phyloP scores from a whole-genome alignment of 2,797 vertebrate genomes.

The Lepidocolaptes lacrymiger region DNA sequence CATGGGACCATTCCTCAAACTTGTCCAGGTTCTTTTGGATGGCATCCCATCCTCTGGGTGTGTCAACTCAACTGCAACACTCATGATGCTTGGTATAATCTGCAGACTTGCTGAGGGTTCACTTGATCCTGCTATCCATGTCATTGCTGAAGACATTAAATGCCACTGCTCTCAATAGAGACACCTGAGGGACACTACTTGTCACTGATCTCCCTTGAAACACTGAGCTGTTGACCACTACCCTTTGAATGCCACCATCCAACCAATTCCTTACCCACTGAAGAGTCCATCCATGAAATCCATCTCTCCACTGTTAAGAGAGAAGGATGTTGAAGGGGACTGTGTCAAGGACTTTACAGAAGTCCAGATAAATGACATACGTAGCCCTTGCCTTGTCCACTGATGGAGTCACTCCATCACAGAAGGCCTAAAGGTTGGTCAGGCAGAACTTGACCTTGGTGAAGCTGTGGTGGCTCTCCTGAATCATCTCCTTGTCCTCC shows the following conservation, averaged over 20 bases:
- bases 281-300: background rate
- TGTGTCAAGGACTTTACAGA: background rate
- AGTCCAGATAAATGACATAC: background rate
- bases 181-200: background rate
- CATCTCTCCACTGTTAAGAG: background rate
- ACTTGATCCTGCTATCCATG: background rate
- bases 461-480: background rate
- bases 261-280: background rate
- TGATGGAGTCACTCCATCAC: background rate
- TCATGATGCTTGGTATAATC: background rate
- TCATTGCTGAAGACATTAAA: background rate
- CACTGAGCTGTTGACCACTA: rapidly evolving
- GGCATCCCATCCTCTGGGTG: background rate
- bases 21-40: background rate
- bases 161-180: rapidly evolving
- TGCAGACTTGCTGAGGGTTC: background rate
- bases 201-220: rapidly evolving
- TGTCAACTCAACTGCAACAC: background rate
- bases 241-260: background rate
- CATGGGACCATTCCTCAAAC: background rate
- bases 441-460: background rate
- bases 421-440: background rate
- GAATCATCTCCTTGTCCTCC: background rate
- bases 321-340: background rate
- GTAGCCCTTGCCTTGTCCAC: background rate